These are phyloP conservation scores for Cosmopolites sordidus DNA, from an alignment of 2,888 invertebrate species.

Conservation along the genomic window DNA sequence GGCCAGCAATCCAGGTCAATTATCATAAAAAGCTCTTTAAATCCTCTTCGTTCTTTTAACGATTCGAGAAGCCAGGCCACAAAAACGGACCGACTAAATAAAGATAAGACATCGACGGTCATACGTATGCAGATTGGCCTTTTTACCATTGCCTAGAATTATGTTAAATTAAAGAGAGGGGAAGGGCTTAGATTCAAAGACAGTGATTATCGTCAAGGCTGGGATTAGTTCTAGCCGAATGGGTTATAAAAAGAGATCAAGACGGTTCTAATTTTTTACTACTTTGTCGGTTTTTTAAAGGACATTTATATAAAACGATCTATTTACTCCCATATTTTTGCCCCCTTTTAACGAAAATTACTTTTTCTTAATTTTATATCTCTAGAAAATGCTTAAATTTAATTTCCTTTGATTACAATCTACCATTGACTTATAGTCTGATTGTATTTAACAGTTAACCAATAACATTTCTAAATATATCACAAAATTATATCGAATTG, in stretches of 20 bases:
- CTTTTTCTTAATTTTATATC: no score
- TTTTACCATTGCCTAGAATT: slow-evolving; percentile 25
- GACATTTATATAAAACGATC: no score
- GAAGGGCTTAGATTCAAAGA: background rate
- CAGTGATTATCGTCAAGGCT: background rate
- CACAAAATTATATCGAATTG: no score
- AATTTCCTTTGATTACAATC: no score
- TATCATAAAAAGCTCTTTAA: slow-evolving; percentile 13
- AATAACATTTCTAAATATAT: no score
- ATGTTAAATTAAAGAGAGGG: slow-evolving; percentile 19
- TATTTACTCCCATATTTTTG: no score
- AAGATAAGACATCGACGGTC: slow-evolving; percentile 19
- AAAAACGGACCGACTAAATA: slow-evolving; percentile 13
- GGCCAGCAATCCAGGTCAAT: slow-evolving; percentile 11
- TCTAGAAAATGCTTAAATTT: no score
- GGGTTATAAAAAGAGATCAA: background rate
- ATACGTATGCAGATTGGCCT: slow-evolving; percentile 25
- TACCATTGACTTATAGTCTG: no score
- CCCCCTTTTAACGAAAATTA: no score
- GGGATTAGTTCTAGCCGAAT: slow-evolving; percentile 1
- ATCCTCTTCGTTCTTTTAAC: slow-evolving; percentile 18
- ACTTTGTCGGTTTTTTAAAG: no score
- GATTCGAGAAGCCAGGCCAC: slow-evolving; percentile 6
- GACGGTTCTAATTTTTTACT: no score
- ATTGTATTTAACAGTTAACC: no score